Evolutionary conservation across 2,888 invertebrate genomes (phyloP).

Genomic region (Electrophaes corylata): DNA sequence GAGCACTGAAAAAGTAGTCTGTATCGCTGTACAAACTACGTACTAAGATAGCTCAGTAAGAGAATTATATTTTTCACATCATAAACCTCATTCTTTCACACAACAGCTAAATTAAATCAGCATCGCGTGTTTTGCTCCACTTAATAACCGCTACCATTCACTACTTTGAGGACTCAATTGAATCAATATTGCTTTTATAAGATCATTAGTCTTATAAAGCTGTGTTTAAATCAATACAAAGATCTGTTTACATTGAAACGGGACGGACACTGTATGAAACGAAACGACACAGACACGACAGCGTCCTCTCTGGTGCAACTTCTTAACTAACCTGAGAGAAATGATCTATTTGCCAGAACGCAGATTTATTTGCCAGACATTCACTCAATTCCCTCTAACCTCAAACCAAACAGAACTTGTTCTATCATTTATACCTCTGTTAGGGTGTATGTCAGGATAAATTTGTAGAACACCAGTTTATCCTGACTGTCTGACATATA

Average conservation of each 20-base stretch:
- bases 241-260: constrained; percentile 4
- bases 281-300: not conserved
- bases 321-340: too few relatives aligned
- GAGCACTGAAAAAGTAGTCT: too few relatives aligned
- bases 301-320: not conserved
- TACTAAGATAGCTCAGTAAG: too few relatives aligned
- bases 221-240: constrained; percentile 67
- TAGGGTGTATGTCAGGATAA: too few relatives aligned
- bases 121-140: constrained; percentile 66
- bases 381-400: too few relatives aligned
- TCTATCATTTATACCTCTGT: too few relatives aligned
- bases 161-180: constrained; percentile 69
- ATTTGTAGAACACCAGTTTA: too few relatives aligned
- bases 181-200: constrained; percentile 76
- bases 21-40: too few relatives aligned
- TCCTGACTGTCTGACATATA: too few relatives aligned
- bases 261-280: constrained; percentile 12
- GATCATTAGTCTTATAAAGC: constrained; percentile 75
- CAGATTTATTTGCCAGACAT: too few relatives aligned
- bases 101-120: constrained; percentile 49
- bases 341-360: too few relatives aligned
- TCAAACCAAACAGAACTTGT: too few relatives aligned
- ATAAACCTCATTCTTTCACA: constrained; percentile 13
- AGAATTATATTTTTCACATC: not conserved
- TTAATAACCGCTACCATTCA: constrained; percentile 64